Base-by-base conservation (phyloP, 2,888 invertebrate species). In the Atrina japonica region DNA sequence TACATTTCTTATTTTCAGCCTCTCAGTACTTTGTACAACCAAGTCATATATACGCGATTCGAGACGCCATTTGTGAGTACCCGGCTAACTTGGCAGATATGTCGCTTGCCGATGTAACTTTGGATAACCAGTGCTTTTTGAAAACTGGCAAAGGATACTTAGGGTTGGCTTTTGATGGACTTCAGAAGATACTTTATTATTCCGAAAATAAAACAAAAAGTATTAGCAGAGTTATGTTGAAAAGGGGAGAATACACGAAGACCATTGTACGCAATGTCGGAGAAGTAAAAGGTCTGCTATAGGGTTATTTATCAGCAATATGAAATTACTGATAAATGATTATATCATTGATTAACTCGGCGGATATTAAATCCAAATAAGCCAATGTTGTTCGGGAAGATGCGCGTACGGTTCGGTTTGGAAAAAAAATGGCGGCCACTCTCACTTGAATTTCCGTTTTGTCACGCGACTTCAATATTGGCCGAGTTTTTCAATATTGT, bases 91-190 rank as follows among this genome's bases (percentile, higher is more conserved):
- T 88, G 18, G 85, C 88, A 0, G 88, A 90, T 59, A 87, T 88
- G 86, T 83, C 82, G 14, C 78, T 88, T 5, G 60, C 60, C 21
- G 85, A 87, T 74, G 75, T 88, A 5, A 82, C 85, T 2, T 68
- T 88, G 25, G 83, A 86, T 47, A 82, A 83, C 5, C 88, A 88
- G 66, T 88, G 93, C 55, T 94, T 94, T 18, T 90, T 96, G 88
- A 93, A 94, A 0, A 95, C 81, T 14, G 76, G 81, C 25, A 77
- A 82, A 47, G 87, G 86, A 0, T 84, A 83, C 56, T 73, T 84
- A 66, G 85, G 86, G 0, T 73, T 88, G 43, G 80, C 85, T 11
- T 85, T 71, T 56, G 84, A 88, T 73, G 83, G 82, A 1, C 59
- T 71, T 0, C 79, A 83, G 9, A 81, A 86, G 66, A 71, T 79